These are phyloP conservation scores for Apteryx owenii DNA, from an alignment of 2,113 vertebrate species.

Conservation along the genomic window DNA sequence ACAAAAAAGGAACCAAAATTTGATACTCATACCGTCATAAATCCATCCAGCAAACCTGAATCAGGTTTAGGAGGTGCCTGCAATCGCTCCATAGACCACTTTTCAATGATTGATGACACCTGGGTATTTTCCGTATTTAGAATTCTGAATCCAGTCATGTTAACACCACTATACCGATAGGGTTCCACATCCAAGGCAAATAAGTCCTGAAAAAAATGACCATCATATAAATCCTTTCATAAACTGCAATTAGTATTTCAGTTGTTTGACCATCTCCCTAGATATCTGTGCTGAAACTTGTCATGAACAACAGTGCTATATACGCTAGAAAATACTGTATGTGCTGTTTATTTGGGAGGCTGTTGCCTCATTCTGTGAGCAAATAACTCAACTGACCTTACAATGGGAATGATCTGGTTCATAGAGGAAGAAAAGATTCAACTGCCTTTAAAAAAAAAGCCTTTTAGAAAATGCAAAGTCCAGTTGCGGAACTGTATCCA, in stretches of 20 bases:
- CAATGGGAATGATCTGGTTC: neutral
- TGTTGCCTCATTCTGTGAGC: neutral
- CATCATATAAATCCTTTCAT: neutral
- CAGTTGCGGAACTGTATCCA: neutral
- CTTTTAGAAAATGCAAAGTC: neutral
- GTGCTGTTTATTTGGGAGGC: neutral
- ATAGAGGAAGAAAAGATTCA: neutral
- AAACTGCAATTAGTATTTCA: neutral
- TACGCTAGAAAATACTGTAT: neutral
- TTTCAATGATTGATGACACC: conserved; percentile 96
- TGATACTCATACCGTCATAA: conserved; percentile 93
- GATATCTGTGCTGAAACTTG: neutral
- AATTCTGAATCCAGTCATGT: conserved; percentile 98
- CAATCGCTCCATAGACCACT: conserved; percentile 98
- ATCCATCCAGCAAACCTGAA: conserved; percentile 98
- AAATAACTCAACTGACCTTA: neutral
- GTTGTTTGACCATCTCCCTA: neutral
- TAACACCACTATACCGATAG: conserved; percentile 96
- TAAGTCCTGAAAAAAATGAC: conserved; percentile 84
- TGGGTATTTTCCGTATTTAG: conserved; percentile 96
- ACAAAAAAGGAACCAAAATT: neutral
- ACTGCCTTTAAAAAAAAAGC: neutral
- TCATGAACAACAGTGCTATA: neutral
- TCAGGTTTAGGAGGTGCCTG: conserved; percentile 98
- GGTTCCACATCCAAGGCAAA: conserved; percentile 97